These are phyloP conservation scores for Sardina pilchardus DNA, from an alignment of 2,113 vertebrate species.

Conservation along the genomic window DNA sequence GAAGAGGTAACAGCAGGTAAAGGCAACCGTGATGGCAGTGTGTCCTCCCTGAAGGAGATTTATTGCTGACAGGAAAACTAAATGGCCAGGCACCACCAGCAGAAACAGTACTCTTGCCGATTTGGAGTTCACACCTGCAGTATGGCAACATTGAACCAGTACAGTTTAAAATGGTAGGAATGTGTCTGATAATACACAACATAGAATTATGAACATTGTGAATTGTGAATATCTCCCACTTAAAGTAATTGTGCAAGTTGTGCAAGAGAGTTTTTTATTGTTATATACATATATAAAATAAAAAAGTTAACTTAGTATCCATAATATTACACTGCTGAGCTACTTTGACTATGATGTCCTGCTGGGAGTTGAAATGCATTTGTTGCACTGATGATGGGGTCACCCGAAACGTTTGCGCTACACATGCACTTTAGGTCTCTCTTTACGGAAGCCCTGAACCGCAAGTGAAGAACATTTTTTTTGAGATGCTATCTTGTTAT, in stretches of 20 bases:
- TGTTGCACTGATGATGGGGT: too few species aligned
- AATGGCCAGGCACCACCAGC: conserved; percentile 88
- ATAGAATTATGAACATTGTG: too few species aligned
- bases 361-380: not conserved
- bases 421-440: too few species aligned
- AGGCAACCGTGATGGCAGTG: conserved; percentile 70
- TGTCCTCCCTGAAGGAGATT: conserved; percentile 81
- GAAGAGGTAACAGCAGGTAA: conserved; percentile 81
- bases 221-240: too few species aligned
- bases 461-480: too few species aligned
- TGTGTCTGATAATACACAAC: not conserved
- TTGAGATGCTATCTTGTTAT: too few species aligned
- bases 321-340: not conserved
- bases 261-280: too few species aligned
- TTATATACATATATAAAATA: too few species aligned
- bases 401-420: too few species aligned
- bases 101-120: conserved; percentile 88
- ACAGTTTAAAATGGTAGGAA: not conserved
- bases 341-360: not conserved
- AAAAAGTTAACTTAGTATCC: too few species aligned
- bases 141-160: not conserved
- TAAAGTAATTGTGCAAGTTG: not conserved
- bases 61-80: conserved; percentile 87
- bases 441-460: too few species aligned
- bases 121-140: conserved; percentile 83